Base-by-base conservation (phyloP, 2,888 invertebrate genomes). In the Polia nebulosa region DNA sequence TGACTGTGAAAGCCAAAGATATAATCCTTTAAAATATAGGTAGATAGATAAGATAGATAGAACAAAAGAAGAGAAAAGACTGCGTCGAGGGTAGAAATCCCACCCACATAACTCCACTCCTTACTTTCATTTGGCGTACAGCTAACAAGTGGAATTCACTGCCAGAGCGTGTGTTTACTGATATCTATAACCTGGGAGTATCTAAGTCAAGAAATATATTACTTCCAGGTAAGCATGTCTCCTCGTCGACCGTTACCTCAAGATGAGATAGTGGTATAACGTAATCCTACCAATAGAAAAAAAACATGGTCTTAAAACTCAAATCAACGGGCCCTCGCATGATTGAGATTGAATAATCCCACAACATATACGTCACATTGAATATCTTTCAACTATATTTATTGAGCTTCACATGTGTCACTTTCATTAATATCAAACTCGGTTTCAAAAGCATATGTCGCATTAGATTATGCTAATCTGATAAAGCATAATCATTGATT, bases 301-400 rank as follows among this genome's bases (percentile, higher is more conserved):
- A n/a, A n/a, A n/a, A n/a, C n/a, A 39, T 17, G 17, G 7, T n/a
- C 17, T 17, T 39, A 47, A 6, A 39, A 0, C 2, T 47, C 25
- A 22, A 47, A 15, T 7, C 2, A 25, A 3, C 13, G 6, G 5
- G 49, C 8, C 4, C 4, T 27, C 29, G 41, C 32, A 61, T 60
- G n/a, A 78, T 73, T 62, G 22, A 36, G 34, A 22, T 27, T 15
- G 20, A 72, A 67, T 13, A 39, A 47, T 74, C 55, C 5, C 27
- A 29, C 45, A 39, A 58, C 29, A 51, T 17, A 45, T 25, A n/a
- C 5, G 9, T 57, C 49, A 79, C 29, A 25, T 41, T 56, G 17
- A 47, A 60, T 66, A 22, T 22, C 58, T 44, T 20, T 62, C 36
- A 74, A 32, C 25, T 41, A 27, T 41, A 52, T 80, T 51, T 39